Evolutionary conservation across 2,888 invertebrate genomes (phyloP).

Genomic region (Eudemis profundana): DNA sequence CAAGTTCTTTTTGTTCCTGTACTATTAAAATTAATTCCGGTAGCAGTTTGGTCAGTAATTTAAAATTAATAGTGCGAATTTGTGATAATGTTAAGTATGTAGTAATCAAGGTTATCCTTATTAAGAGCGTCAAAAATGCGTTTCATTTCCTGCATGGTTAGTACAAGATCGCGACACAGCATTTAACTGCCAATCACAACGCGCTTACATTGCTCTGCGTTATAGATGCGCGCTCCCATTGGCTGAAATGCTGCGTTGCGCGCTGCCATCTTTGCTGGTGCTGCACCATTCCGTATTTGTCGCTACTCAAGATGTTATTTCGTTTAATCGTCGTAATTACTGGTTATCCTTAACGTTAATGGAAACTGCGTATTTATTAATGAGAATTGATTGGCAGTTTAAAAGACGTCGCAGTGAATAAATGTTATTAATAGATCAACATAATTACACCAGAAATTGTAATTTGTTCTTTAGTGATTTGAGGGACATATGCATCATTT

Average conservation of each 20-base stretch:
- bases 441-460: conserved; percentile 8
- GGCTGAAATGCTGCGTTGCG: too few species aligned
- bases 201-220: too few species aligned
- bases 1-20: conserved; percentile 9
- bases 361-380: conserved; percentile 31
- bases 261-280: too few species aligned
- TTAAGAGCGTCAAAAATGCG: conserved; percentile 33
- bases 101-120: conserved; percentile 22
- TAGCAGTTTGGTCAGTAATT: conserved; percentile 11
- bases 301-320: conserved; percentile 29
- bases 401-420: background rate
- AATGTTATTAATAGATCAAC: background rate
- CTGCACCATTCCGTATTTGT: conserved; percentile 38
- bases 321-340: conserved; percentile 30
- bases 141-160: conserved; percentile 41
- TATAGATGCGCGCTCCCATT: too few species aligned
- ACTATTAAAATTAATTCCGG: conserved; percentile 10
- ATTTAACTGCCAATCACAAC: too few species aligned
- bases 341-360: conserved; percentile 35
- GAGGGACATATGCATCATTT: background rate
- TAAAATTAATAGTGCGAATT: conserved; percentile 16
- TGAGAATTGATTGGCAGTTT: conserved; percentile 27
- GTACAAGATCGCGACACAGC: too few species aligned
- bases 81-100: conserved; percentile 9
- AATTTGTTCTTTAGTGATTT: background rate